Conservation (phyloP, 2,888 invertebrate species). For the Labia minor region DNA sequence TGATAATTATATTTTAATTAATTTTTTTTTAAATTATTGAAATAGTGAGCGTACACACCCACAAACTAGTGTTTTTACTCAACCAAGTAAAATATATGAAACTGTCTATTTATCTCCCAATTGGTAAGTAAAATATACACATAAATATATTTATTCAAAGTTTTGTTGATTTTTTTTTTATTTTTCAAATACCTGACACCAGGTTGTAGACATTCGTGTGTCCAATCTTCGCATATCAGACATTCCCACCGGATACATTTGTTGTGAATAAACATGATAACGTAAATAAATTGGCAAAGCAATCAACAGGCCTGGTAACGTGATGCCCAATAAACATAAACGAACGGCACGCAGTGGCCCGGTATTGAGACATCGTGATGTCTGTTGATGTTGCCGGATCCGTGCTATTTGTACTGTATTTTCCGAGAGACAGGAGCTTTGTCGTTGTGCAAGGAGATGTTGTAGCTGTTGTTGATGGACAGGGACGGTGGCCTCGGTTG, state of each 20-base stretch:
- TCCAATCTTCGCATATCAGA: slow-evolving; percentile 67
- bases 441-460: background rate
- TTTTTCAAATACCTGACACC: slow-evolving; percentile 55
- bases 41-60: no score
- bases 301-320: slow-evolving; percentile 56
- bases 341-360: slow-evolving; percentile 51
- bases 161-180: no score
- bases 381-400: background rate
- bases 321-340: slow-evolving; percentile 50
- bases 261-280: slow-evolving; percentile 57
- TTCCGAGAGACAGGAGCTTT: background rate
- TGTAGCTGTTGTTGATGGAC: background rate
- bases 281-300: slow-evolving; percentile 58
- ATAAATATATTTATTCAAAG: no score
- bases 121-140: no score
- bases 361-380: slow-evolving; percentile 27
- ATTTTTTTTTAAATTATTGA: no score
- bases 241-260: slow-evolving; percentile 60
- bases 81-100: no score
- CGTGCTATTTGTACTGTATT: background rate
- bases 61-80: no score
- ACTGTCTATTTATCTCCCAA: no score
- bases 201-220: slow-evolving; percentile 60
- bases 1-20: no score
- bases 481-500: no score